Evolutionary conservation across 2,797 vertebrate species (phyloP).

Genomic region (Silurus lanzhouensis): DNA sequence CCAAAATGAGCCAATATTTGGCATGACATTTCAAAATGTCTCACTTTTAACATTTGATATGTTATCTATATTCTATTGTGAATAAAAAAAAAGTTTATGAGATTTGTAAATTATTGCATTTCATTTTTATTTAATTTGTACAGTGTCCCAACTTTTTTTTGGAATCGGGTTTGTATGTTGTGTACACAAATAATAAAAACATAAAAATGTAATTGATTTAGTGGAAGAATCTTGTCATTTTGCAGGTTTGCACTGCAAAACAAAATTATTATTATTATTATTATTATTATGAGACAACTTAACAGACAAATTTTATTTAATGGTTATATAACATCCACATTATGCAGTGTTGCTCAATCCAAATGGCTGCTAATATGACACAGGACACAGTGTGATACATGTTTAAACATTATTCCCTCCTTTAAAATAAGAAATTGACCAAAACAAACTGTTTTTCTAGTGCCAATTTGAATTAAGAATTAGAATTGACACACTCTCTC

Average conservation of each 20-base stretch:
- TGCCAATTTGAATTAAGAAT: neutral
- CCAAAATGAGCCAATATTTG: too few species aligned
- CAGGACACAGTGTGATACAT: constrained; percentile 34
- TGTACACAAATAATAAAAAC: neutral
- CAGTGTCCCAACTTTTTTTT: too few species aligned
- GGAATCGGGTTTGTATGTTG: neutral
- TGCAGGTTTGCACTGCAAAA: constrained; percentile 3
- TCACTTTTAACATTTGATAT: too few species aligned
- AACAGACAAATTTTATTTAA: neutral
- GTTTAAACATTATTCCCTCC: constrained; percentile 9
- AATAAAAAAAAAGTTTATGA: too few species aligned
- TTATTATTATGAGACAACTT: too few species aligned
- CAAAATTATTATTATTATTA: too few species aligned
- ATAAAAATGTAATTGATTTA: neutral
- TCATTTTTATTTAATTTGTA: too few species aligned
- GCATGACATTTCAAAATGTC: too few species aligned
- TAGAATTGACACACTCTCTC: neutral
- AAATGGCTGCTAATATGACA: constrained; percentile 39
- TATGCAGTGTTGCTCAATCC: constrained; percentile 43
- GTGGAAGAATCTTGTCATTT: neutral
- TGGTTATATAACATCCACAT: neutral
- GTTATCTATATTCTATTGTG: too few species aligned
- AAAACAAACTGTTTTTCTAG: neutral
- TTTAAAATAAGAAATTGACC: constrained; percentile 30
- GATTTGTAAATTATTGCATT: too few species aligned